Conservation (phyloP, 2,888 invertebrate species). For the Tipula confusa region DNA sequence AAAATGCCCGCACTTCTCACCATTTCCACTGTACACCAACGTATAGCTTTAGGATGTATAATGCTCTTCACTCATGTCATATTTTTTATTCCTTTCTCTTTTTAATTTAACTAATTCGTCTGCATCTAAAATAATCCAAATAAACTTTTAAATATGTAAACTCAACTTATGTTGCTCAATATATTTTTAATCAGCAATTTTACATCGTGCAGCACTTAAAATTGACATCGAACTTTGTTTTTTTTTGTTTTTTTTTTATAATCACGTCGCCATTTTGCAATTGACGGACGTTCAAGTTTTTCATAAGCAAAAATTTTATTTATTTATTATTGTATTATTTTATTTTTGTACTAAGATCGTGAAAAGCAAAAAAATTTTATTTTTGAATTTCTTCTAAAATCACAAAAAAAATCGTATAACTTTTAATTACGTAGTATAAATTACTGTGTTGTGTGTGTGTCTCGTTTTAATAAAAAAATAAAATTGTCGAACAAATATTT, state of each 20-base stretch:
- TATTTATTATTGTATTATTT: slow-evolving; percentile 12
- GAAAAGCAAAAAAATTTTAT: not conserved
- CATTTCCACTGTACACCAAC: too few relatives aligned
- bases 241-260: not conserved
- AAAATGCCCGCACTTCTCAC: too few relatives aligned
- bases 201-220: not conserved
- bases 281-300: slow-evolving; percentile 13
- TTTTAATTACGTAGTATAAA: not conserved
- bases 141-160: not conserved
- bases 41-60: too few relatives aligned
- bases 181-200: not conserved
- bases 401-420: not conserved
- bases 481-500: not conserved
- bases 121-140: too few relatives aligned
- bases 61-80: too few relatives aligned
- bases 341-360: slow-evolving; percentile 7
- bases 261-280: slow-evolving; percentile 16
- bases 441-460: not conserved
- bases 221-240: not conserved
- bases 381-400: not conserved
- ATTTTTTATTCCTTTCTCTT: too few relatives aligned
- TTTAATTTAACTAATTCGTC: too few relatives aligned
- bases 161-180: not conserved
- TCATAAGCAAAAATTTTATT: not conserved
- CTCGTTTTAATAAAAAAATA: not conserved